Evolutionary conservation across 2,113 vertebrate species (phyloP).

Genomic region (Cichladusa arquata): DNA sequence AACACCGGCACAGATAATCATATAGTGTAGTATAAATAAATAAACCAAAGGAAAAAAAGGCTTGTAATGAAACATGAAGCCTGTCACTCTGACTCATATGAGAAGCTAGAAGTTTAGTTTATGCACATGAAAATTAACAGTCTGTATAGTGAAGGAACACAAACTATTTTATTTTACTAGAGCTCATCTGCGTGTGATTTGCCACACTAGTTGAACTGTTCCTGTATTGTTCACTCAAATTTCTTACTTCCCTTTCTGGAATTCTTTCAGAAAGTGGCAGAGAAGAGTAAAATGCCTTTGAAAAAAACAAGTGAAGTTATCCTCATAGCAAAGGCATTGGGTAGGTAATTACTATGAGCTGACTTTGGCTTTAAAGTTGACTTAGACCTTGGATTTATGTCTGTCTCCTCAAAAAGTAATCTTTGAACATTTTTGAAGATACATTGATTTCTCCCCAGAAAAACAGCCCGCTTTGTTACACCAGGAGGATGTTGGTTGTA

Average conservation of each 20-base stretch:
- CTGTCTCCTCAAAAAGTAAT: neutral
- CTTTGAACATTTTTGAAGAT: neutral
- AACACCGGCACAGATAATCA: neutral
- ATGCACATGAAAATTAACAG: neutral
- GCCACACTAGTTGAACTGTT: neutral
- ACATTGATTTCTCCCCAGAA: neutral
- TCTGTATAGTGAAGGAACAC: neutral
- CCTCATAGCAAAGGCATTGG: neutral
- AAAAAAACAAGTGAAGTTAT: neutral
- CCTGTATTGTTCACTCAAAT: neutral
- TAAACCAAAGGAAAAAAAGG: rapidly evolving
- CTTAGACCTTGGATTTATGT: neutral
- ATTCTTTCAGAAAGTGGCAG: neutral
- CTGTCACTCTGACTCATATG: neutral
- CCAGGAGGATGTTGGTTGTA: neutral
- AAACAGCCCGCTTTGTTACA: neutral
- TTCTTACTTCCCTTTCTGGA: neutral
- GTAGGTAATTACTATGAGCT: neutral
- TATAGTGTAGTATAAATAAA: neutral
- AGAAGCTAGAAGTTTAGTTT: neutral
- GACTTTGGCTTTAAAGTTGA: neutral
- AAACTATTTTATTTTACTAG: neutral
- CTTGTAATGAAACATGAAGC: neutral
- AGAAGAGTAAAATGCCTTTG: neutral
- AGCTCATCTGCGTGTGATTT: neutral